Conservation (phyloP, 2,113 vertebrate genomes). For the Phalacrocorax pelagicus region DNA sequence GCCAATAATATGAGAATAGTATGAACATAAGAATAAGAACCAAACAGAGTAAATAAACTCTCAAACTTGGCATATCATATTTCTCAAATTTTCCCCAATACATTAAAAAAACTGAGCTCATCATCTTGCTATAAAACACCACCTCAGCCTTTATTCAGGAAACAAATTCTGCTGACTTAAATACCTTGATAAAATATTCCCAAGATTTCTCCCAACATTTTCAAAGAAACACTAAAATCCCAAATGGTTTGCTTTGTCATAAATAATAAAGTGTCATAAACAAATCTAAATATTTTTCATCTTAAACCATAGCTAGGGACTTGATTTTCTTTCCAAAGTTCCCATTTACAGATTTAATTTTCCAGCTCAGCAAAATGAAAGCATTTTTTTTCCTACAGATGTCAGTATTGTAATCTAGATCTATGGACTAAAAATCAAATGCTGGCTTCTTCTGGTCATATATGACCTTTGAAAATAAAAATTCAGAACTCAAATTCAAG, state of each 20-base stretch:
- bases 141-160: not conserved
- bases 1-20: not conserved
- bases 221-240: not conserved
- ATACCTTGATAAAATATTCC: not conserved
- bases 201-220: not conserved
- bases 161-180: not conserved
- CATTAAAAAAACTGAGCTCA: not conserved
- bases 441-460: not conserved
- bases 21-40: not conserved
- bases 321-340: not conserved
- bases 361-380: not conserved
- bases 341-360: not conserved
- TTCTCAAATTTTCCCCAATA: not conserved
- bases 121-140: not conserved
- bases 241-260: not conserved
- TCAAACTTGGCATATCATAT: not conserved
- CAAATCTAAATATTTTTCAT: not conserved
- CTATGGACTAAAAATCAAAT: not conserved
- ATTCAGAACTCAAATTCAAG: not conserved
- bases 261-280: not conserved
- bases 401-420: not conserved
- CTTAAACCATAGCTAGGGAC: not conserved
- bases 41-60: not conserved
- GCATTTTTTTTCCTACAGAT: not conserved
- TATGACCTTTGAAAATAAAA: not conserved